These are phyloP conservation scores for Callopanchax toddi DNA, from an alignment of 2,113 vertebrate genomes.

Conservation along the genomic window DNA sequence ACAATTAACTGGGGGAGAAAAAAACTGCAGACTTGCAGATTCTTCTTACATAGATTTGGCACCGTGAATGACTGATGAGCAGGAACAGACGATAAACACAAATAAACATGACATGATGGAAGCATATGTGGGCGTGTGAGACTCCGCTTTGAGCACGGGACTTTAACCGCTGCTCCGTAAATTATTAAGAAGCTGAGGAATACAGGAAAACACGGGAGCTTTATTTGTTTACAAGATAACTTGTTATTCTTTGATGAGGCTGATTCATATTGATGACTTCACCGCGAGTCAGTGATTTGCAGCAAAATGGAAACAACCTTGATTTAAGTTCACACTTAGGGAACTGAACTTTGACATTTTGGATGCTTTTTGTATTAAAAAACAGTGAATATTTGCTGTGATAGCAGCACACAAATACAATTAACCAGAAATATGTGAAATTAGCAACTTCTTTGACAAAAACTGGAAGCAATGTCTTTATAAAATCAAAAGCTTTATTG, in stretches of 20 bases:
- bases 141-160: slow-evolving; percentile 37
- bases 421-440: too few species aligned
- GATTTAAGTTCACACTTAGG: slow-evolving; percentile 29
- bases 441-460: too few species aligned
- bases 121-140: slow-evolving; percentile 32
- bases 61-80: slow-evolving; percentile 76
- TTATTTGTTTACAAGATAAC: slow-evolving; percentile 50
- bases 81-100: slow-evolving; percentile 44
- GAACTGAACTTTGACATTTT: slow-evolving; percentile 45
- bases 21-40: slow-evolving; percentile 76
- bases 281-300: slow-evolving; percentile 68
- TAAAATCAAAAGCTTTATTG: too few species aligned
- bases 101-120: slow-evolving; percentile 53
- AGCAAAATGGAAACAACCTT: slow-evolving; percentile 56
- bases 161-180: slow-evolving; percentile 43
- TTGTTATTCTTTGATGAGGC: slow-evolving; percentile 65
- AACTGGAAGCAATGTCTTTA: too few species aligned
- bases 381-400: neutral
- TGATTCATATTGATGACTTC: slow-evolving; percentile 71
- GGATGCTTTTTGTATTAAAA: slow-evolving; percentile 26
- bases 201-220: slow-evolving; percentile 53
- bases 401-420: too few species aligned
- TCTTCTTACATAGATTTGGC: slow-evolving; percentile 72
- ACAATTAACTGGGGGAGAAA: slow-evolving; percentile 58
- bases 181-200: slow-evolving; percentile 64